phyloP scores from a whole-genome alignment of 2,797 vertebrate genomes.

The Sebastes trivittatus region DNA sequence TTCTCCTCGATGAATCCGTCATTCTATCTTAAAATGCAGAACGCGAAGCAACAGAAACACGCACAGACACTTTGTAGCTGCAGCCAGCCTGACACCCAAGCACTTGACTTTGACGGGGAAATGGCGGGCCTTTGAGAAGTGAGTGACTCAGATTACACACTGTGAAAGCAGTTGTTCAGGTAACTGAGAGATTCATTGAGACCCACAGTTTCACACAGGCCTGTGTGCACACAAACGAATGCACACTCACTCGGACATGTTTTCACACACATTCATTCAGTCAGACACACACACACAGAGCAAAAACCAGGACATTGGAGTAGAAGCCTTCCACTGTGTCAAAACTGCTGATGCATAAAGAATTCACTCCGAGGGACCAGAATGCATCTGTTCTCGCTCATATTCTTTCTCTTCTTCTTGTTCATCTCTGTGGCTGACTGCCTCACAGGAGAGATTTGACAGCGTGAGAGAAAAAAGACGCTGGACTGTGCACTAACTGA shows the following conservation, averaged over 20 bases:
- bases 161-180: conserved; percentile 26
- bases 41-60: conserved; percentile 2
- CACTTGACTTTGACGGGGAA: conserved; percentile 47
- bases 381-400: background rate
- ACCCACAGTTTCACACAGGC: background rate
- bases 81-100: background rate
- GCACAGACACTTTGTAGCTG: background rate
- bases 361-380: conserved; percentile 5
- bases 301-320: background rate
- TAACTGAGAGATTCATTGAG: conserved; percentile 26
- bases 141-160: conserved; percentile 48
- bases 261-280: background rate
- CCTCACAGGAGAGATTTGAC: conserved; percentile 17
- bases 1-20: conserved; percentile 39
- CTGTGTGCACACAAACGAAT: background rate
- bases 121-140: conserved; percentile 28
- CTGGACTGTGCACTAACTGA: background rate
- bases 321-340: background rate
- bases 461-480: background rate
- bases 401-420: background rate
- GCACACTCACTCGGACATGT: background rate
- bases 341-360: conserved; percentile 9
- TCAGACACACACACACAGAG: background rate
- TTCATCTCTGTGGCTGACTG: background rate
- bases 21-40: conserved; percentile 30